Base-by-base conservation (phyloP, 2,888 invertebrate species). In the Sminthurinus aureus region DNA sequence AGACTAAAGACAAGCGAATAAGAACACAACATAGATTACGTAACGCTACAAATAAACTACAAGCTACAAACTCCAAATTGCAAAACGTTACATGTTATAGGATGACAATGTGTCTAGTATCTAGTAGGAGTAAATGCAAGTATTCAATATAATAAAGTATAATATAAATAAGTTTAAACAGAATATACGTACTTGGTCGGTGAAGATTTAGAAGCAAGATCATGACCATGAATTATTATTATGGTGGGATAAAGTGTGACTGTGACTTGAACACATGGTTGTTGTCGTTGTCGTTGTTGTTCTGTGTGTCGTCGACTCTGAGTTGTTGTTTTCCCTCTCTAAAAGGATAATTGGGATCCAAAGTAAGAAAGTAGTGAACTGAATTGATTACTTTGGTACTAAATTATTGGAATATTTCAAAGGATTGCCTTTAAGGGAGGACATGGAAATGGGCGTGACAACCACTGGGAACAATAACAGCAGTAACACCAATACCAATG, bases 341-440 rank as follows among this genome's bases (percentile, higher is more conserved):
- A 38, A 38, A 38, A 67, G 67, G 20, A 64, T 15, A n/a, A 64
- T 15, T 15, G n/a, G 64, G 64, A 64, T 64, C 64, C 15, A n/a
- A n/a, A 64, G 64, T n/a, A 64, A 64, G 18, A 64, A 64, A n/a
- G 9, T 67, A 67, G 4, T 11, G 20, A 67, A 18, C 9, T n/a
- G 20, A 67, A n/a, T 67, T 78, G 75, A 75, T 75, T n/a, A 38
- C 24, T 64, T 75, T 75, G n/a, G 38, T 9, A 51, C 38, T 38
- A 38, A 50, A 50, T 38, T 75, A 51, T 75, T 75, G 75, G 50
- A 75, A 38, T 75, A 75, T 75, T 75, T 75, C 51, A 75, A 75
- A 75, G 88, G 88, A 85, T 84, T 87, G 86, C 87, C 87, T 86
- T 81, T 85, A 83, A 86, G 87, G 84, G 86, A 87, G 78, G 87